Evolutionary conservation across 2,113 vertebrate species (phyloP), one percentile per base, ranked within the genome.

Genomic region (Thalassoma bifasciatum): DNA sequence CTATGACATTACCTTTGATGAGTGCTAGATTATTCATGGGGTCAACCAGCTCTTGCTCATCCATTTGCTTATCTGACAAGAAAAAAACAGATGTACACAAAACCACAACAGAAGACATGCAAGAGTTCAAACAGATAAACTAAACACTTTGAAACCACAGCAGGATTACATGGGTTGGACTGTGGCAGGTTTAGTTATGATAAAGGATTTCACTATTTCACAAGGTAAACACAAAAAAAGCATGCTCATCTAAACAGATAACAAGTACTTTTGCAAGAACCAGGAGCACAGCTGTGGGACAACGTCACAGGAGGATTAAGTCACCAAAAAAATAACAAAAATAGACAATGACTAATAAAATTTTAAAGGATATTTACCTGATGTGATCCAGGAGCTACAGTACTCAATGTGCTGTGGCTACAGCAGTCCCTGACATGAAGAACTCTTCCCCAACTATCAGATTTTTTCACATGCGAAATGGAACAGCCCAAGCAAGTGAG

Each of bases 1-100:
- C 9, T 51, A 44, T 13, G 26, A 14, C 37, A 13, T 88, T 96
- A 99, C 97, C 97, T 97, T 98, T 97, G 69, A 98, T 94, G 80
- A 96, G 85, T 37, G 96, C 91, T 56, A 97, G 94, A 90, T 96
- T 98, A 91, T 95, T 96, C 89, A 97, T 87, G 57, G 96, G 94
- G 86, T 98, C 96, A 79, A 95, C 97, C 84, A 96, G 88, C 67
- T 97, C 94, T 88, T 97, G 96, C 65, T 95, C 94, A 92, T 99
- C 97, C 98, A 99, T 99, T 80, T 95, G 92, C 49, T 94, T 93
- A 82, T 95, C 96, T 97, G 79, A 26, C 56, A 78, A 42, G 23
- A n/a, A 58, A 75, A 59, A 65, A 30, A 30, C 6, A 30, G 30
- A 30, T 30, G 30, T 30, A 30, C 42, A 72, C 0, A 68, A 12